A percentile compares a stretch with the other conserved stretches of the same genome.
Conservation (phyloP, 2,888 invertebrate genomes). For the Sphinx pinastri region DNA sequence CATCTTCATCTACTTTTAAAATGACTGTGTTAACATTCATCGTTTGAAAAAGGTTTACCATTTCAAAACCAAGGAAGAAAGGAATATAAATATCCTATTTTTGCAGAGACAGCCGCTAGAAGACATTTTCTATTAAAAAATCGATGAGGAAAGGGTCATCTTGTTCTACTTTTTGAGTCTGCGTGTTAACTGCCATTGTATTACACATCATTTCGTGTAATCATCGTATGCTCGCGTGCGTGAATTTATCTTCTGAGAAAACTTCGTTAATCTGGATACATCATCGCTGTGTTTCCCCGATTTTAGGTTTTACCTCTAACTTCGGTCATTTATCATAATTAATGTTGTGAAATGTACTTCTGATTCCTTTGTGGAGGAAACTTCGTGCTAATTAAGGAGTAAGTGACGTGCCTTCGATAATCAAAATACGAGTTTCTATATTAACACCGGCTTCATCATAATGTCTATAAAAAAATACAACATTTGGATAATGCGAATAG, state of each 20-base stretch:
- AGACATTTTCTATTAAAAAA: not conserved
- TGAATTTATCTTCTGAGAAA: conserved; percentile 25
- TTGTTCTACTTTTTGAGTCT: not conserved
- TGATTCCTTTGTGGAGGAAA: not conserved
- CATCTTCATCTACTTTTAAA: no score
- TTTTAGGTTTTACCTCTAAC: conserved; percentile 19
- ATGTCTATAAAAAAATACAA: no score
- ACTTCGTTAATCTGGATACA: conserved; percentile 22
- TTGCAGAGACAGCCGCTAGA: not conserved
- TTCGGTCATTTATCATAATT: conserved; percentile 6
- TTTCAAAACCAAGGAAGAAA: no score
- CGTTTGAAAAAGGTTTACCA: no score
- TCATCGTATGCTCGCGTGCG: conserved; percentile 16
- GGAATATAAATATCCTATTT: not conserved
- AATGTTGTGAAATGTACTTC: not conserved
- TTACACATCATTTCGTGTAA: conserved; percentile 20
- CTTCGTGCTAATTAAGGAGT: not conserved
- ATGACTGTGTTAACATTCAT: no score
- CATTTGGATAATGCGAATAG: no score
- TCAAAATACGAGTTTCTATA: no score
- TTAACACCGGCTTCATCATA: no score
- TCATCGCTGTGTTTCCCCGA: conserved; percentile 6
- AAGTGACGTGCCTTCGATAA: no score
- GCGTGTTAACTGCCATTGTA: conserved; percentile 3
- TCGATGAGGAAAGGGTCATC: not conserved